Percentiles rank a stretch among this genome's conserved stretches.
Conservation (phyloP, 1,140 invertebrate genomes). For the Dendrolimus punctatus region DNA sequence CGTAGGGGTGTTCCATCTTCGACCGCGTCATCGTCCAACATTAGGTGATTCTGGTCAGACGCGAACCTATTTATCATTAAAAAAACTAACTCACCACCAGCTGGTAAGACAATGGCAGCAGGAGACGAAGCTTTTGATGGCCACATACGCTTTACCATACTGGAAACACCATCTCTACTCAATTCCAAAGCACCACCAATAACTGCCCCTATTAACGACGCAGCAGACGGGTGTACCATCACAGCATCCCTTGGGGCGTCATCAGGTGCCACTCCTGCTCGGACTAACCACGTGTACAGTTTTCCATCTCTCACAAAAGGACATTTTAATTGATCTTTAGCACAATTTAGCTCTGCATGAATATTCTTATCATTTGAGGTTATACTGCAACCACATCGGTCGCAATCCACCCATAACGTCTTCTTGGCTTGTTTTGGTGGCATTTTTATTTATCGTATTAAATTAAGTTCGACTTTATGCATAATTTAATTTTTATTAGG, state of each 20-base stretch:
- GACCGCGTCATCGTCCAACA: no score
- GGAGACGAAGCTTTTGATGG: slow-evolving; percentile 53
- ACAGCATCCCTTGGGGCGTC: slow-evolving; percentile 47
- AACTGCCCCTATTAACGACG: slow-evolving; percentile 42
- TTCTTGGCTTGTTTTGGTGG: slow-evolving; percentile 56
- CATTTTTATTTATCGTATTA: slow-evolving; percentile 24
- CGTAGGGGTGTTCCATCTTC: no score
- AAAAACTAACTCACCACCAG: slow-evolving; percentile 47
- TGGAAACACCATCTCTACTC: slow-evolving; percentile 40
- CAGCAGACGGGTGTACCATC: slow-evolving; percentile 49
- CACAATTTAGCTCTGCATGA: slow-evolving; percentile 52
- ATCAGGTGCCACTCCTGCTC: slow-evolving; percentile 34
- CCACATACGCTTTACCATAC: slow-evolving; percentile 57
- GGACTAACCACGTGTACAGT: slow-evolving; percentile 49
- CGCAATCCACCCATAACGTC: slow-evolving; percentile 59
- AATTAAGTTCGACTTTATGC: no score
- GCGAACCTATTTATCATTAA: no score
- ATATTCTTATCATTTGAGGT: slow-evolving; percentile 52
- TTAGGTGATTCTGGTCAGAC: no score
- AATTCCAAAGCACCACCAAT: slow-evolving; percentile 51
- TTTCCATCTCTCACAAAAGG: slow-evolving; percentile 43
- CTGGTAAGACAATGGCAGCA: slow-evolving; percentile 50
- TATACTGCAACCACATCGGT: slow-evolving; percentile 49
- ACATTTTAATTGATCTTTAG: slow-evolving; percentile 55
- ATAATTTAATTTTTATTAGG: no score